Conservation (phyloP, 2,888 invertebrate genomes). For the Noctua pronuba region DNA sequence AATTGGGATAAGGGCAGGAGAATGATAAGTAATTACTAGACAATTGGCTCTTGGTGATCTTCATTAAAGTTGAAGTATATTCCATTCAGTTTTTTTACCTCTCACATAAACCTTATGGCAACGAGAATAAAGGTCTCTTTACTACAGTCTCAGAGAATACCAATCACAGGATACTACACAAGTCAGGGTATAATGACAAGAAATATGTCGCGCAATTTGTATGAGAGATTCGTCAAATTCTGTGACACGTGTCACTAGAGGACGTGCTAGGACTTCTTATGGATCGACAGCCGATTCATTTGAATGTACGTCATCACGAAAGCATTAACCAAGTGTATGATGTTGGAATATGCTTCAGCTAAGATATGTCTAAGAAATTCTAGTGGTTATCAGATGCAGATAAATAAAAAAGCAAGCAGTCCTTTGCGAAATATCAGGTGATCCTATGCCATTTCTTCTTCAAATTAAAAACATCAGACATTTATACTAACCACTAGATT, state of each 20-base stretch:
- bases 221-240: constrained; percentile 16
- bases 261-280: background rate
- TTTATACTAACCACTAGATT: background rate
- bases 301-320: background rate
- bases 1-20: no score
- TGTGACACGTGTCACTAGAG: background rate
- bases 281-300: background rate
- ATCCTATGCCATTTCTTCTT: background rate
- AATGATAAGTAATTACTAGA: constrained; percentile 17
- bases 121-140: background rate
- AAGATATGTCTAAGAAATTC: background rate
- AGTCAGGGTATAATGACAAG: background rate
- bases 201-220: background rate
- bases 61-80: background rate
- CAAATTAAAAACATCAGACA: background rate
- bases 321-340: background rate
- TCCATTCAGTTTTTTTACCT: background rate
- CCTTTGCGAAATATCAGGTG: background rate
- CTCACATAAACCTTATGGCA: background rate
- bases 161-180: background rate
- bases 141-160: background rate
- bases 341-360: background rate
- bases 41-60: constrained; percentile 40
- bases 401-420: background rate
- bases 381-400: background rate